These are phyloP conservation scores for Achlya flavicornis DNA, from an alignment of 2,888 invertebrate genomes.

Conservation along the genomic window DNA sequence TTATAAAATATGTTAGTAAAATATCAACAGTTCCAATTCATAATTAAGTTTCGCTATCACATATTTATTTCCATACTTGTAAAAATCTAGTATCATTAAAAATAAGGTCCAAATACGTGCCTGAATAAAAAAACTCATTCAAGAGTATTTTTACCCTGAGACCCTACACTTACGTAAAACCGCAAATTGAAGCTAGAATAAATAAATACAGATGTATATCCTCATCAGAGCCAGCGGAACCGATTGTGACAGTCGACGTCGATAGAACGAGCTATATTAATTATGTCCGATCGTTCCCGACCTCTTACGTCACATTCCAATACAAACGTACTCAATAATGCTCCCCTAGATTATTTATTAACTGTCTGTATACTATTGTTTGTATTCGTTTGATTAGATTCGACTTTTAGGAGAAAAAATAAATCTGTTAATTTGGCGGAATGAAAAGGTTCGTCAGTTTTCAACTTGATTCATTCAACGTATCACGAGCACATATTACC, in stretches of 20 bases:
- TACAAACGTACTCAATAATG: not conserved
- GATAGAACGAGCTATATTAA: not conserved
- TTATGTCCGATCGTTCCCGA: not conserved
- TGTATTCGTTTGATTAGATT: not conserved
- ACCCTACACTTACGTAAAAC: no score
- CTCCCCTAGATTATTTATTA: not conserved
- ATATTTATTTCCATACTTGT: not conserved
- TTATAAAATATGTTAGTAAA: no score
- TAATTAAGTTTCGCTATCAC: not conserved
- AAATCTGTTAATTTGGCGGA: no score
- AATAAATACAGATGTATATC: not conserved
- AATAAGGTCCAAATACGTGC: no score
- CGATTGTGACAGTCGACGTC: not conserved
- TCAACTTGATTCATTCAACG: no score
- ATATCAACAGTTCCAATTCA: no score
- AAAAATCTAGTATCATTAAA: not conserved
- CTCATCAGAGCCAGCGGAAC: not conserved
- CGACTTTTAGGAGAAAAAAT: not conserved
- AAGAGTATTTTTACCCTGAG: no score
- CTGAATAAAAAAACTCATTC: no score
- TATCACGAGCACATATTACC: no score
- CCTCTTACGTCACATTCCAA: not conserved
- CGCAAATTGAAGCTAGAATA: no score
- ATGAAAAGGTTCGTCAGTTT: no score
- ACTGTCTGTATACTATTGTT: not conserved